A percentile compares a stretch with the other conserved stretches of the same genome.
Conservation (phyloP, 53 echinoderm and acorn worm species). For the Pentamera pediparva region DNA sequence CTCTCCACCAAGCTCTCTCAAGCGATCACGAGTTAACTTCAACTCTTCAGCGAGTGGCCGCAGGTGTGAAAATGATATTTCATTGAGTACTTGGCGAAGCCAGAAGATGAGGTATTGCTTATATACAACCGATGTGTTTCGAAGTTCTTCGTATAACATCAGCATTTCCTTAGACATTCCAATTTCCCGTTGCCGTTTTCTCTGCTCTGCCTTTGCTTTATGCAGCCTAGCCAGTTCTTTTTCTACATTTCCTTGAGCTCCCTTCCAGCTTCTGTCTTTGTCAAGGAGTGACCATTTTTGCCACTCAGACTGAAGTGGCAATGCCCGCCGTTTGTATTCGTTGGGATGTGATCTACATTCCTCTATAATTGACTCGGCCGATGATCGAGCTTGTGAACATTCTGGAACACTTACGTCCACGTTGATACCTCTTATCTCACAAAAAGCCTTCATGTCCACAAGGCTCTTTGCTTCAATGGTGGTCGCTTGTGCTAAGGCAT, state of each 20-base stretch:
- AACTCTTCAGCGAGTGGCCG: not conserved
- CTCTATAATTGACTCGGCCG: not conserved
- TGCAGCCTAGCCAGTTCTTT: not conserved
- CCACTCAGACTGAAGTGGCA: conserved; percentile 8
- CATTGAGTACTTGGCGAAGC: conserved; percentile 7
- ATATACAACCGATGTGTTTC: not conserved
- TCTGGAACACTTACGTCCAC: not conserved
- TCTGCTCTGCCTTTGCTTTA: not conserved
- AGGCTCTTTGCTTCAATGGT: too few species aligned
- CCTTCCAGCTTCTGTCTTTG: conserved; percentile 18
- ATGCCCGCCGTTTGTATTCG: not conserved
- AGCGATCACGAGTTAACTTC: not conserved
- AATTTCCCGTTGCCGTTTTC: conserved; percentile 14
- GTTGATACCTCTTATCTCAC: not conserved
- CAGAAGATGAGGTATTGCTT: not conserved
- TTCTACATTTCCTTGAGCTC: conserved; percentile 5
- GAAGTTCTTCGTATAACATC: not conserved
- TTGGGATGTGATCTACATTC: not conserved
- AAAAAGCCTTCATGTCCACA: not conserved
- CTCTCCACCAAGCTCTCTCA: not conserved
- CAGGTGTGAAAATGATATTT: not conserved
- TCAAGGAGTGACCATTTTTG: conserved; percentile 10
- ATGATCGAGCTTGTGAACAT: not conserved
- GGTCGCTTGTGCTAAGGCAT: too few species aligned
- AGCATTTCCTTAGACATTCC: conserved; percentile 1